phyloP scores from a whole-genome alignment of 2,888 invertebrate species.

The Lydus trimaculatus region DNA sequence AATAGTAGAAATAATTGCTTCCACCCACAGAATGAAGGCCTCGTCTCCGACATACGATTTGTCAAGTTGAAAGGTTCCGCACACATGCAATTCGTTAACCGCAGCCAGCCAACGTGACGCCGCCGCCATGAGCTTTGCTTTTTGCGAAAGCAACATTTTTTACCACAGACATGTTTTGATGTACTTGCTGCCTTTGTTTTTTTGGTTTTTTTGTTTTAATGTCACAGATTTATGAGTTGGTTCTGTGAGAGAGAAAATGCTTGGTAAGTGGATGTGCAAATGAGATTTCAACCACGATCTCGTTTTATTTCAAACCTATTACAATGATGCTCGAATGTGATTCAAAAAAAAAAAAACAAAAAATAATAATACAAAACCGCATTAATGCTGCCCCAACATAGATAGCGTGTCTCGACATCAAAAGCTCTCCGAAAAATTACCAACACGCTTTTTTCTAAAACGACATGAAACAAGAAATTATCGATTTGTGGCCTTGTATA shows the following conservation, averaged over 20 bases:
- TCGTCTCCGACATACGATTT: slow-evolving; percentile 57
- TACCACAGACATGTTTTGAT: slow-evolving; percentile 59
- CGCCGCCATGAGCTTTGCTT: slow-evolving; percentile 56
- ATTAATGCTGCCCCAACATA: background rate
- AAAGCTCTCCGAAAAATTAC: background rate
- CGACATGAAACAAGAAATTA: background rate
- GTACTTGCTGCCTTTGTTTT: slow-evolving; percentile 57
- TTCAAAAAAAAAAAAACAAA: no score
- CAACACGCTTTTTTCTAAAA: background rate
- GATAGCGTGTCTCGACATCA: background rate
- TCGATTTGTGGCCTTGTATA: background rate
- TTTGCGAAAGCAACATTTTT: slow-evolving; percentile 57
- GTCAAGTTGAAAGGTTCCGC: slow-evolving; percentile 61
- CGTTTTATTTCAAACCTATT: slow-evolving; percentile 39
- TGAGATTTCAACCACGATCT: slow-evolving; percentile 53
- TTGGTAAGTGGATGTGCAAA: slow-evolving; percentile 52
- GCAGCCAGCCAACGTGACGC: slow-evolving; percentile 61
- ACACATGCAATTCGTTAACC: slow-evolving; percentile 61
- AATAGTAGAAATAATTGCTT: slow-evolving; percentile 52
- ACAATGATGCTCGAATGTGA: slow-evolving; percentile 33
- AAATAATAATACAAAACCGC: slow-evolving; percentile 28
- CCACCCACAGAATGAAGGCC: slow-evolving; percentile 51
- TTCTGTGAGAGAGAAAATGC: slow-evolving; percentile 43
- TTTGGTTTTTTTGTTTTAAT: slow-evolving; percentile 40
- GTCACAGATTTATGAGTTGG: slow-evolving; percentile 55